Conservation (phyloP, 2,797 vertebrate genomes). For the Oophaga sylvatica region DNA sequence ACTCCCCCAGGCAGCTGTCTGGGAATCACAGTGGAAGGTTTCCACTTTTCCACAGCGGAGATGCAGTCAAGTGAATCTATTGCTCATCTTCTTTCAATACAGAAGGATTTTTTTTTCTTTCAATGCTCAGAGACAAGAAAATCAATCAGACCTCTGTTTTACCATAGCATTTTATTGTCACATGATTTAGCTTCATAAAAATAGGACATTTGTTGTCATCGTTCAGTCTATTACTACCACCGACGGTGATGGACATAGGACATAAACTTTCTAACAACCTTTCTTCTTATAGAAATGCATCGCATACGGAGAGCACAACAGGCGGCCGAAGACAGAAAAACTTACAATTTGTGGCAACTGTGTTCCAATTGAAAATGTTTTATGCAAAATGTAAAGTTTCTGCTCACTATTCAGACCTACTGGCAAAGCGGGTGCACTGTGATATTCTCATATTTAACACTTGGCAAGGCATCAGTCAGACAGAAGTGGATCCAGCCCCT, state of each 20-base stretch:
- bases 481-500: background rate
- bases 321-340: background rate
- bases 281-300: background rate
- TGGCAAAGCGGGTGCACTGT: background rate
- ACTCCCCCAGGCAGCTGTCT: slow-evolving; percentile 1
- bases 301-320: background rate
- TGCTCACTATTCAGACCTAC: background rate
- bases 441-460: background rate
- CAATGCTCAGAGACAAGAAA: slow-evolving; percentile 54
- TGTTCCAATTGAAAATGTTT: background rate
- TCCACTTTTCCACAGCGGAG: slow-evolving; percentile 10
- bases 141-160: slow-evolving; percentile 51
- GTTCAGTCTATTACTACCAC: slow-evolving; percentile 20
- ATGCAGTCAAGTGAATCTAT: slow-evolving; percentile 35
- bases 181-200: slow-evolving; percentile 52
- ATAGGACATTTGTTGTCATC: slow-evolving; percentile 33
- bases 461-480: slow-evolving; percentile 15
- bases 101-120: slow-evolving; percentile 11
- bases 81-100: slow-evolving; percentile 39
- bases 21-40: background rate
- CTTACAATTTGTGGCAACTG: background rate
- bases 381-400: background rate
- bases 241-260: slow-evolving; percentile 35
- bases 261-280: slow-evolving; percentile 23
- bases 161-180: slow-evolving; percentile 49